Conservation (phyloP, 1,140 invertebrate species). For the Condylostylus longicornis region DNA sequence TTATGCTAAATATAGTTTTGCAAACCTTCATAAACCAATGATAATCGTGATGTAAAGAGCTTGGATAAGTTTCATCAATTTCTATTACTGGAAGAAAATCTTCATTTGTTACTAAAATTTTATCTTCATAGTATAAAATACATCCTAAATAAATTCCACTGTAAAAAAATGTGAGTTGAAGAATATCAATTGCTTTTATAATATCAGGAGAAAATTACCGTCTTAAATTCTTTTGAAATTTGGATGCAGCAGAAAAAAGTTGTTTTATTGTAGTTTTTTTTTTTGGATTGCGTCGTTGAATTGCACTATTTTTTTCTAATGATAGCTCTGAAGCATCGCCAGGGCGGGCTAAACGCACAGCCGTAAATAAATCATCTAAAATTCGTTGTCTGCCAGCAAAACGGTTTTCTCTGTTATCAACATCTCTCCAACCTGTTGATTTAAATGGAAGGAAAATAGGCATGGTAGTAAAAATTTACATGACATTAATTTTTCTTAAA, state of each 20-base stretch:
- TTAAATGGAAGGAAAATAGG: no score
- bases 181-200: no score
- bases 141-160: conserved; percentile 87
- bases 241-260: conserved; percentile 82
- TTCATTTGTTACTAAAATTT: conserved; percentile 87
- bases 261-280: conserved; percentile 88
- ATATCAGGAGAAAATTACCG: no score
- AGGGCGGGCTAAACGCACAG: conserved; percentile 48
- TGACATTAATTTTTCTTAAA: neutral
- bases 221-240: conserved; percentile 85
- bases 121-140: conserved; percentile 86
- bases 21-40: conserved; percentile 94
- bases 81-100: conserved; percentile 92
- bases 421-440: conserved; percentile 57
- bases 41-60: conserved; percentile 79
- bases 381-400: conserved; percentile 52
- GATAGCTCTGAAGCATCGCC: conserved; percentile 39
- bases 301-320: conserved; percentile 38
- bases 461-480: no score
- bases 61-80: conserved; percentile 89
- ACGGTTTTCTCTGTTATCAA: conserved; percentile 44
- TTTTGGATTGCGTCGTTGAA: conserved; percentile 49
- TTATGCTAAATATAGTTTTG: neutral
- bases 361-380: conserved; percentile 59
- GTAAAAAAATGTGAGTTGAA: conserved; percentile 27